Evolutionary conservation across 2,113 vertebrate genomes (phyloP).

Genomic region (Gasterosteus aculeatus): DNA sequence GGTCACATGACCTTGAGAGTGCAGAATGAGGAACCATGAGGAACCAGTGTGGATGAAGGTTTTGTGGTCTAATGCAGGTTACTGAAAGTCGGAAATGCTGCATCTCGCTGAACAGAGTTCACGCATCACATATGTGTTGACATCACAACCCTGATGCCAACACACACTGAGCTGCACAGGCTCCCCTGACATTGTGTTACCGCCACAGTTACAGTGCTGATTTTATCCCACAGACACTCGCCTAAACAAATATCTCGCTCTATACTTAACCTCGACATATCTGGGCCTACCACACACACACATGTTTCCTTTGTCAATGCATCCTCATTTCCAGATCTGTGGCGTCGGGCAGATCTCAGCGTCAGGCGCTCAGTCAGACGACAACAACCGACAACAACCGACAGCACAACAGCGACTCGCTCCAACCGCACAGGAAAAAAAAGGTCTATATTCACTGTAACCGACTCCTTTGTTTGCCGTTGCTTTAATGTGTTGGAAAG

Average conservation of each 20-base stretch:
- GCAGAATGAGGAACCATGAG: constrained; percentile 15
- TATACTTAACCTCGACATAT: constrained; percentile 69
- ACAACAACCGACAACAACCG: constrained; percentile 22
- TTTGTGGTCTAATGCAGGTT: neutral
- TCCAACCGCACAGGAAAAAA: neutral
- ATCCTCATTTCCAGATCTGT: constrained; percentile 54
- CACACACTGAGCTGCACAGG: constrained; percentile 39
- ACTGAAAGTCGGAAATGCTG: neutral
- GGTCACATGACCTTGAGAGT: constrained; percentile 15
- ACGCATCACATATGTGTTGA: constrained; percentile 24
- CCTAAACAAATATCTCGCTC: constrained; percentile 54
- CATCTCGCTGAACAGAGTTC: neutral
- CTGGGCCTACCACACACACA: constrained; percentile 30
- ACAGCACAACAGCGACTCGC: constrained; percentile 10
- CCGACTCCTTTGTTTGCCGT: neutral
- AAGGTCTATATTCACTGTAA: neutral
- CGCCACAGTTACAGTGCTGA: constrained; percentile 50
- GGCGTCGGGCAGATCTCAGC: neutral
- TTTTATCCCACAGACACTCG: constrained; percentile 44
- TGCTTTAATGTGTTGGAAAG: no score
- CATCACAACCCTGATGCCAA: constrained; percentile 31
- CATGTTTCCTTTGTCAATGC: constrained; percentile 61
- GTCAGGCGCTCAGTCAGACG: no score
- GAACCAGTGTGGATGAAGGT: neutral
- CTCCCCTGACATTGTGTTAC: constrained; percentile 47